These are phyloP conservation scores for Cheirogaleus medius DNA, from an alignment of 2,113 vertebrate species.

Conservation along the genomic window DNA sequence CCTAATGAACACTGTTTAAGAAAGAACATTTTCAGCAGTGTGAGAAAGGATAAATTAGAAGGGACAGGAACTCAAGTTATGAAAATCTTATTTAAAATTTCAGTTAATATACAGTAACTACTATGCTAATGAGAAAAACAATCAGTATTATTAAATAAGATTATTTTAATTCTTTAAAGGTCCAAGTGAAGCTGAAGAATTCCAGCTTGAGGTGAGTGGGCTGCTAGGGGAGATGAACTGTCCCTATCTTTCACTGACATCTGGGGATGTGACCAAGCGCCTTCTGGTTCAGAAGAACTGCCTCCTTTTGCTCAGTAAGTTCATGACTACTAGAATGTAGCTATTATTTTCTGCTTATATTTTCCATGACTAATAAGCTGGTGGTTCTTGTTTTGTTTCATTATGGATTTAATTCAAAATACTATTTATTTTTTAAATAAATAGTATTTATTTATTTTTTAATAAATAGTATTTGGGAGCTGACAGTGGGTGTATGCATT, in stretches of 20 bases:
- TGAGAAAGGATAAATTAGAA: constrained; percentile 6
- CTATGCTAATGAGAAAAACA: not conserved
- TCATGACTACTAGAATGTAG: constrained; percentile 60
- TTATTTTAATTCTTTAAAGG: constrained; percentile 83
- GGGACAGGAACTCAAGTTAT: not conserved
- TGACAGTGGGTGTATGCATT: not conserved
- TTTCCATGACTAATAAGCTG: not conserved
- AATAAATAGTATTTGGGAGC: not conserved
- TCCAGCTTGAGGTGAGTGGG: constrained; percentile 98
- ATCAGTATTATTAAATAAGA: constrained; percentile 3
- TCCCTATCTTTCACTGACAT: constrained; percentile 91
- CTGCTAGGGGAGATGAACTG: constrained; percentile 95
- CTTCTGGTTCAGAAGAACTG: constrained; percentile 94
- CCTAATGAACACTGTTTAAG: constrained; percentile 5
- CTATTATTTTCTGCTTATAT: not conserved
- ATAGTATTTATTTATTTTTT: not conserved
- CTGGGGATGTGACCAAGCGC: constrained; percentile 94
- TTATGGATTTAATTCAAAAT: not conserved
- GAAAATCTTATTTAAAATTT: not conserved
- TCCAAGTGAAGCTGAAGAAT: constrained; percentile 94
- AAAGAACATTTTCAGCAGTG: not conserved
- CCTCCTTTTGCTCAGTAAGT: constrained; percentile 95
- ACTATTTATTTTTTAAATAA: not conserved
- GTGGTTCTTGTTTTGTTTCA: not conserved
- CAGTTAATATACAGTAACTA: not conserved